Evolutionary conservation across 2,113 vertebrate genomes (phyloP).

Genomic region (Redunca redunca): DNA sequence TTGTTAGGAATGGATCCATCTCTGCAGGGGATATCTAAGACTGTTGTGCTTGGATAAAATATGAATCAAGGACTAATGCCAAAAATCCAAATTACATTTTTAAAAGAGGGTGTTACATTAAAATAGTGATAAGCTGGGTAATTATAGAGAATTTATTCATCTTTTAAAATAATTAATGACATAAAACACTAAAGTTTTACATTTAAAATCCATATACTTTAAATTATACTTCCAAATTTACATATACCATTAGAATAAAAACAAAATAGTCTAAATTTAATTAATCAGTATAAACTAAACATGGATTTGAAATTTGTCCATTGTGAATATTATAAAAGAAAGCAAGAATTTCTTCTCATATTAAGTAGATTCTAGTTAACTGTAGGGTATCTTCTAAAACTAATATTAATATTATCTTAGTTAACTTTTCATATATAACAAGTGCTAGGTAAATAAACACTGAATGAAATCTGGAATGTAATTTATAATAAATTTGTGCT

Average conservation of each 20-base stretch:
- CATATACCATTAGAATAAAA: constrained; percentile 71
- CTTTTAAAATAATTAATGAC: constrained; percentile 76
- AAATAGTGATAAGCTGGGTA: constrained; percentile 61
- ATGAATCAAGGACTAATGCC: constrained; percentile 46
- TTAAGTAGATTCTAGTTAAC: constrained; percentile 73
- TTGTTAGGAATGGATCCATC: constrained; percentile 41
- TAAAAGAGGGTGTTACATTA: constrained; percentile 57
- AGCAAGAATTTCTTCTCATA: constrained; percentile 65
- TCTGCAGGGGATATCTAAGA: constrained; percentile 49
- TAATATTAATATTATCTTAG: constrained; percentile 80
- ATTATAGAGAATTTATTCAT: constrained; percentile 74
- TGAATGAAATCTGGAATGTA: constrained; percentile 77
- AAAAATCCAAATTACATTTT: constrained; percentile 68
- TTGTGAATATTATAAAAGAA: constrained; percentile 71
- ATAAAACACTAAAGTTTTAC: constrained; percentile 64
- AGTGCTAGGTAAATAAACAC: constrained; percentile 77
- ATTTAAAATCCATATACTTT: constrained; percentile 70
- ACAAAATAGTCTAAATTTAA: constrained; percentile 40
- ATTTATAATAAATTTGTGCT: constrained; percentile 83
- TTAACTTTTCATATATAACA: constrained; percentile 81
- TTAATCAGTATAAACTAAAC: constrained; percentile 72
- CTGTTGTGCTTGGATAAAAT: constrained; percentile 35
- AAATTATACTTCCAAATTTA: constrained; percentile 72
- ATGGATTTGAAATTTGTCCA: constrained; percentile 64
- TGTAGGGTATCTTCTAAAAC: constrained; percentile 77